Conservation (phyloP, 2,113 vertebrate species). For the Callopanchax toddi region DNA sequence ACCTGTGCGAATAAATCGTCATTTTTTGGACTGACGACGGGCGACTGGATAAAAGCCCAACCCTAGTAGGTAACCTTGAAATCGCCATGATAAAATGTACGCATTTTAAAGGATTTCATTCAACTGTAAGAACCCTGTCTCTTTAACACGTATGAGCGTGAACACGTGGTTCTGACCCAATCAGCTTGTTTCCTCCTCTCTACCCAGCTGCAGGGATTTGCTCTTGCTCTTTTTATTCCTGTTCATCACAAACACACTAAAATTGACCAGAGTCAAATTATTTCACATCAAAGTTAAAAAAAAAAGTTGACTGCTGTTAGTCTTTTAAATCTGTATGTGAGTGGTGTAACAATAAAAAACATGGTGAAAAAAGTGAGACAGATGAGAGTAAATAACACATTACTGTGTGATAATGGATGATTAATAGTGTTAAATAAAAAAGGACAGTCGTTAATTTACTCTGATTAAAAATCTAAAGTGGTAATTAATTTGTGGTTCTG, state of each 20-base stretch:
- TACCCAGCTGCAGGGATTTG: not conserved
- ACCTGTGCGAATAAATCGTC: too few relatives aligned
- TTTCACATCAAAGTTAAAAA: not conserved
- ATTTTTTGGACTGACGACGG: too few relatives aligned
- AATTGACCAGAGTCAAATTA: not conserved
- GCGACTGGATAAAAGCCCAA: too few relatives aligned
- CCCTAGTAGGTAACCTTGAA: too few relatives aligned
- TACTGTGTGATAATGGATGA: too few relatives aligned
- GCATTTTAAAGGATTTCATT: too few relatives aligned
- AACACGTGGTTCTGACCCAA: not conserved
- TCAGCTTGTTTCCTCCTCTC: too few relatives aligned
- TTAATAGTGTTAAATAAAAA: not conserved
- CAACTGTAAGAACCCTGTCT: too few relatives aligned
- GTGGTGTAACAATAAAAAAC: not conserved
- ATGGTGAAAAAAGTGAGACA: not conserved
- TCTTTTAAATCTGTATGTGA: not conserved
- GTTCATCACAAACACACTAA: not conserved
- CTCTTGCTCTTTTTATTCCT: not conserved
- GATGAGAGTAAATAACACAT: too few relatives aligned
- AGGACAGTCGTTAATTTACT: not conserved
- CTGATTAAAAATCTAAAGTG: not conserved
- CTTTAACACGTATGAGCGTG: too few relatives aligned
- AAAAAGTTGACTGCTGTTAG: not conserved
- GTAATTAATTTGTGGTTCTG: too few relatives aligned
- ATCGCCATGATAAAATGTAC: too few relatives aligned